phyloP scores from a whole-genome alignment of 2,113 vertebrate genomes.

The Fregata magnificens region DNA sequence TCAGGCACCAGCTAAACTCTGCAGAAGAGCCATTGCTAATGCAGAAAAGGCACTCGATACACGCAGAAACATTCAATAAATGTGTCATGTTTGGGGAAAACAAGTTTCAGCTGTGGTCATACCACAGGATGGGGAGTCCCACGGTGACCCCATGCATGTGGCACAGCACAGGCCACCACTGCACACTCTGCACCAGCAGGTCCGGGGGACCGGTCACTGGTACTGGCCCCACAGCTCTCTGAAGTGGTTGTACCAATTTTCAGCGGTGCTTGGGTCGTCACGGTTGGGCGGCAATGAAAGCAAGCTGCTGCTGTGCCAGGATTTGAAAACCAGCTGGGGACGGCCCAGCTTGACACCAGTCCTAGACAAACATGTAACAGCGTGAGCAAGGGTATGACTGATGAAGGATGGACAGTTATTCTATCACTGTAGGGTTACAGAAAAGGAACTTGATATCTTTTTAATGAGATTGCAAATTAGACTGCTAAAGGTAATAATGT shows the following conservation, averaged over 20 bases:
- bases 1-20: neutral
- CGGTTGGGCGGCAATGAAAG: neutral
- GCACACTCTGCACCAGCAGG: rapidly evolving
- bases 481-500: constrained; percentile 24
- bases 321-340: neutral
- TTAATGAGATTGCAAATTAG: constrained; percentile 46
- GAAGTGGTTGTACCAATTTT: rapidly evolving
- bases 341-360: neutral
- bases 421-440: neutral
- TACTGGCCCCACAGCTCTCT: neutral
- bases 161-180: rapidly evolving
- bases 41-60: neutral
- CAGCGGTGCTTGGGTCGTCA: neutral
- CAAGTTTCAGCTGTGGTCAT: neutral
- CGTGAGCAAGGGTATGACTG: neutral
- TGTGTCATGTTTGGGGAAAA: neutral
- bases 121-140: neutral
- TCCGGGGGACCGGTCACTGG: neutral
- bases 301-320: neutral
- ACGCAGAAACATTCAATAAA: neutral
- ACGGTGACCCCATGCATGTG: rapidly evolving
- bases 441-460: constrained; percentile 9
- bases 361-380: neutral
- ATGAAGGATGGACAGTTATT: constrained; percentile 1
- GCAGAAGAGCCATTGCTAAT: neutral